These are phyloP conservation scores for Plecotus auritus DNA, from an alignment of 2,113 vertebrate species.

Conservation along the genomic window DNA sequence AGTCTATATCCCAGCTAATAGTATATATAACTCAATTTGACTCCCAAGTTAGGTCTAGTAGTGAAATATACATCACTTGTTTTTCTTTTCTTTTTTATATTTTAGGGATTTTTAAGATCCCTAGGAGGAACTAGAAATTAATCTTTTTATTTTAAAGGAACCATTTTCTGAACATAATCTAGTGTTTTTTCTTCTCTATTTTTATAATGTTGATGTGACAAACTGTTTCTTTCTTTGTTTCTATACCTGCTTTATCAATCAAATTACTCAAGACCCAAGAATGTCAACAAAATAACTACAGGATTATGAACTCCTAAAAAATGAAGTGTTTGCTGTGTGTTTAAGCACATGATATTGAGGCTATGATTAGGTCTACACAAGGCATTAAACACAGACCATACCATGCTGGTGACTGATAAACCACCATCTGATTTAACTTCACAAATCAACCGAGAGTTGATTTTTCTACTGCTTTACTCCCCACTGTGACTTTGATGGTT, in stretches of 20 bases:
- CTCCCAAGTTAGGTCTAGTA: not conserved
- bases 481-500: not conserved
- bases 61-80: not conserved
- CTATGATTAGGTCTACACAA: not conserved
- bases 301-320: not conserved
- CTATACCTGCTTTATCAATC: not conserved
- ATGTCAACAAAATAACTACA: not conserved
- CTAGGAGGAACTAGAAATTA: not conserved
- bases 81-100: not conserved
- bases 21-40: not conserved
- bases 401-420: not conserved
- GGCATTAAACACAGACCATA: not conserved
- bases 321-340: not conserved
- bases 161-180: constrained; percentile 16
- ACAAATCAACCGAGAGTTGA: not conserved
- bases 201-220: not conserved
- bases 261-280: not conserved
- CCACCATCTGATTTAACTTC: not conserved
- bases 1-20: not conserved
- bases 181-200: not conserved
- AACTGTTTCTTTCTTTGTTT: constrained; percentile 14
- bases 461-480: not conserved
- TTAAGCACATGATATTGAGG: not conserved
- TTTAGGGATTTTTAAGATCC: constrained; percentile 12
- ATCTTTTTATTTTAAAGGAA: constrained; percentile 10